Percentiles rank a stretch among this genome's conserved stretches.
phyloP scores from a whole-genome alignment of 2,888 invertebrate genomes.

The Homarus gammarus region DNA sequence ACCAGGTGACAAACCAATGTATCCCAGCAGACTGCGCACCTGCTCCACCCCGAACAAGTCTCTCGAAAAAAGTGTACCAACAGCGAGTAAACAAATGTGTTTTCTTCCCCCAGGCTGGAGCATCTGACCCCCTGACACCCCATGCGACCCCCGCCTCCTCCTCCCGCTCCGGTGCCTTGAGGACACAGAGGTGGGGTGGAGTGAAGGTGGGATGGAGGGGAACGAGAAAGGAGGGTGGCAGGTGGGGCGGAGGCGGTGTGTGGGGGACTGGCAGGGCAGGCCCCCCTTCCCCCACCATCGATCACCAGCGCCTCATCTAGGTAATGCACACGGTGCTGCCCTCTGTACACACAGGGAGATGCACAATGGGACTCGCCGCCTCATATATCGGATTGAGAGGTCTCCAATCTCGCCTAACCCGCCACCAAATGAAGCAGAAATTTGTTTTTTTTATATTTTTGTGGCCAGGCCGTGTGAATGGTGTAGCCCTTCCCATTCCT shows the following conservation, averaged over 20 bases:
- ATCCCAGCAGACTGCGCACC: neutral
- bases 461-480: neutral
- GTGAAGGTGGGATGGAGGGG: neutral
- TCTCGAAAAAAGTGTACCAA: neutral
- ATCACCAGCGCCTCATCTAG: conserved; percentile 46
- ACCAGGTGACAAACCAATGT: no score
- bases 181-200: neutral
- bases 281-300: conserved; percentile 5
- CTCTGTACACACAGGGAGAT: conserved; percentile 19
- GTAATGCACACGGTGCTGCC: conserved; percentile 28
- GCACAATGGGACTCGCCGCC: conserved; percentile 27
- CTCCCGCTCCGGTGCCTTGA: neutral
- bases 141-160: neutral
- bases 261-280: neutral
- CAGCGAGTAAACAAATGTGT: conserved; percentile 7
- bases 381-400: conserved; percentile 20
- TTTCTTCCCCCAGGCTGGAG: neutral
- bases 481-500: neutral
- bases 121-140: neutral
- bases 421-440: neutral
- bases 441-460: neutral
- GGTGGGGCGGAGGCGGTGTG: neutral
- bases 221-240: neutral
- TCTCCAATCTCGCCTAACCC: conserved; percentile 34
- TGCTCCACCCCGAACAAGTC: neutral